Conservation (phyloP, 2,888 invertebrate genomes). For the Dynastes maya region DNA sequence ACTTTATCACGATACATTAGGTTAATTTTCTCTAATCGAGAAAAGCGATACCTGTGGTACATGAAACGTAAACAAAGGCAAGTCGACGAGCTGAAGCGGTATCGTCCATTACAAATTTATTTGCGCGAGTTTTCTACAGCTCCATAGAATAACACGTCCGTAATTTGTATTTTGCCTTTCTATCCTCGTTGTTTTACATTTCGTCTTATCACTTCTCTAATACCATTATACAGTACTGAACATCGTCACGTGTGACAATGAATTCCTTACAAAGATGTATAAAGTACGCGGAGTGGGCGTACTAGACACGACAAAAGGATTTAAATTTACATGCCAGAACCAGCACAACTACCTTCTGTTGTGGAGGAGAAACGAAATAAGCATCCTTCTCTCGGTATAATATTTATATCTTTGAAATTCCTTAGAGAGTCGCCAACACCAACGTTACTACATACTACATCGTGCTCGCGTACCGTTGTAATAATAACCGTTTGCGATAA, state of each 20-base stretch:
- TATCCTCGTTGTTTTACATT: conserved; percentile 37
- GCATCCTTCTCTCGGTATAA: conserved; percentile 24
- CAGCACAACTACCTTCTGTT: conserved; percentile 28
- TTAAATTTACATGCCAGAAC: conserved; percentile 46
- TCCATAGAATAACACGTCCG: conserved; percentile 5
- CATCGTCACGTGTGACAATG: conserved; percentile 46
- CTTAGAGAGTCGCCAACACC: conserved; percentile 7
- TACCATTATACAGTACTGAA: conserved; percentile 39
- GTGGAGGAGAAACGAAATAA: conserved; percentile 31
- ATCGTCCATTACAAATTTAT: background rate
- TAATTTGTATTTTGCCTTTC: conserved; percentile 34
- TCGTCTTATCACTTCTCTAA: conserved; percentile 32
- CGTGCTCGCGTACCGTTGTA: conserved; percentile 8
- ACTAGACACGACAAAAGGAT: conserved; percentile 47
- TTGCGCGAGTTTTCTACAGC: background rate
- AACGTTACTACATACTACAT: background rate
- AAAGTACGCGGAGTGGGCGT: conserved; percentile 46
- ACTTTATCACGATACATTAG: background rate
- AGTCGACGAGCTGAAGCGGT: background rate
- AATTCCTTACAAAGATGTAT: conserved; percentile 43
- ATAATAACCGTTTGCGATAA: conserved; percentile 17
- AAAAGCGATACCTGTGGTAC: too few species aligned
- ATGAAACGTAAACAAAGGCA: background rate
- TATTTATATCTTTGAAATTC: conserved; percentile 35
- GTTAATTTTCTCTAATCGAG: too few species aligned